Base-by-base conservation (phyloP, 2,888 invertebrate genomes). In the Anagyrus pseudococci region DNA sequence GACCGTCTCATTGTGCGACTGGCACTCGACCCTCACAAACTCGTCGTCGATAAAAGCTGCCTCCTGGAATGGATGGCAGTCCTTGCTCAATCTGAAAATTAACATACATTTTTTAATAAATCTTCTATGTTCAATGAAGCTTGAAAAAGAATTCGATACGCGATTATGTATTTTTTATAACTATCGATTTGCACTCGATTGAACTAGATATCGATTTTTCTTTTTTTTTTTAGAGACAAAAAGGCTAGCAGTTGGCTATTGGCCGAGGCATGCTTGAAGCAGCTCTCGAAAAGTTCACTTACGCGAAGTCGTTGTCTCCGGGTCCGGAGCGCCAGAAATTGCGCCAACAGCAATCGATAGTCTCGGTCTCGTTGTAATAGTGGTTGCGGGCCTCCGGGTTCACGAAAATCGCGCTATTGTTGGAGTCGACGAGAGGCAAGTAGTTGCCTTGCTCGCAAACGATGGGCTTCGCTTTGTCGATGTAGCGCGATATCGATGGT, bases 1-100 rank as follows among this genome's bases (percentile, higher is more conserved):
- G 50, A 90, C 81, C 53, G 79, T 80, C 20, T 71, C 66, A 26
- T 71, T 26, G 17, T 62, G 49, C 0, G 66, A 68, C 22, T 76
- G 80, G 76, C 93, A 93, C 22, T 82, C 82, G 2, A 92, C 87
- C 78, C 84, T 85, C 10, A 92, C 84, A 75, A 90, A 93, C 79
- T 93, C 92, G 62, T 85, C 82, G 4, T 75, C 71, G 29, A 86
- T 81, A 71, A 81, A 76, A 65, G 83, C 80, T 19, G 79, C 76
- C 43, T 79, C 76, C 15, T 79, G 72, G 70, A 89, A 87, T 48
- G 77, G 71, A 23, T 81, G 74, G 72, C 89, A 89, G 7, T 74
- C 71, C 29, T 82, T 69, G 48, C 73, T 79, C 71, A 84, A 86
- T 68, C 82, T 82, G 71, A 6, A n/a, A n/a, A n/a, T n/a, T 68